Percentiles rank a stretch among this genome's conserved stretches.
Conservation (phyloP, 2,888 invertebrate species). For the Cordylochernes scorpioides region DNA sequence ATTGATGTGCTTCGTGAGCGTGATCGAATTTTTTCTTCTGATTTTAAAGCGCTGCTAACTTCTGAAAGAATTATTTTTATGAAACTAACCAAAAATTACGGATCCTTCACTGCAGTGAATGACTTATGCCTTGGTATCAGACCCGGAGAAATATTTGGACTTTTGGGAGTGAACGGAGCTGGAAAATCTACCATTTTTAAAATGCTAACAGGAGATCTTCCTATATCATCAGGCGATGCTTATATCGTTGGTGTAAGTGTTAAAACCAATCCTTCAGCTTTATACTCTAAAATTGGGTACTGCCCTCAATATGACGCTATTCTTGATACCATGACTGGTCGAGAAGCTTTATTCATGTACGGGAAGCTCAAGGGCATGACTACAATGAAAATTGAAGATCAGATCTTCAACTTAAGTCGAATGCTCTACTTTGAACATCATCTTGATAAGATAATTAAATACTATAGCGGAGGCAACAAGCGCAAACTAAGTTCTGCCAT, state of each 20-base stretch:
- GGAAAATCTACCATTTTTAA: constrained; percentile 31
- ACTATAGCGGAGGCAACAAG: constrained; percentile 39
- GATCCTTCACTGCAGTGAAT: constrained; percentile 31
- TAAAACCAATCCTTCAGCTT: no score
- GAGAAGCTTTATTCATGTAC: constrained; percentile 38
- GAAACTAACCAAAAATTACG: constrained; percentile 34
- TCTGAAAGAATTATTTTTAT: constrained; percentile 30
- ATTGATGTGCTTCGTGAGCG: constrained; percentile 22
- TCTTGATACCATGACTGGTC: constrained; percentile 39
- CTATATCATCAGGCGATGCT: constrained; percentile 23
- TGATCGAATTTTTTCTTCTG: constrained; percentile 18
- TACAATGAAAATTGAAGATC: constrained; percentile 11
- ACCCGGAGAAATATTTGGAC: constrained; percentile 25
- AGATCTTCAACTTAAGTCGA: constrained; percentile 10
- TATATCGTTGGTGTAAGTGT: constrained; percentile 29
- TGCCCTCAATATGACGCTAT: constrained; percentile 50
- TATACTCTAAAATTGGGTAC: constrained; percentile 36
- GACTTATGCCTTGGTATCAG: constrained; percentile 38
- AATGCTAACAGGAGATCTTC: constrained; percentile 29
- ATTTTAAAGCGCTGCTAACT: constrained; percentile 8
- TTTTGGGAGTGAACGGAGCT: constrained; percentile 29
- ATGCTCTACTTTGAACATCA: constrained; percentile 19
- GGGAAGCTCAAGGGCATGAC: constrained; percentile 35
- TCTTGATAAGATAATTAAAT: constrained; percentile 29
- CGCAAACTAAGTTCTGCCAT: constrained; percentile 43